Evolutionary conservation across 2,888 invertebrate genomes (phyloP), one percentile per base, ranked within the genome.

Genomic region (Tachina fera): DNA sequence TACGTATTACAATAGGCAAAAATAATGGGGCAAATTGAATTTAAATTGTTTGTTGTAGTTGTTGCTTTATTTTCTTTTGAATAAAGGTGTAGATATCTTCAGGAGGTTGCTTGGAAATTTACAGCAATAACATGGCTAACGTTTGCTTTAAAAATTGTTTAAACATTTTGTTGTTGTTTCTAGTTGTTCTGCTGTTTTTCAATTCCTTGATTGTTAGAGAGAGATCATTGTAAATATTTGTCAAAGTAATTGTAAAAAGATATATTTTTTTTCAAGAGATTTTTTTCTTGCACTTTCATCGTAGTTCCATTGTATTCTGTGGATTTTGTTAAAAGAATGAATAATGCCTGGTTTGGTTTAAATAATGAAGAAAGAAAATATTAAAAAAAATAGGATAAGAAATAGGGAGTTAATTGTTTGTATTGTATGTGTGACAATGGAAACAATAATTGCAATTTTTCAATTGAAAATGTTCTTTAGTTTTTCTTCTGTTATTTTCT

Each of bases 11-110:
- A 91, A 91, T 91, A 90, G 89, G 88, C 90, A 88, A 87, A 68
- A 88, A 91, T 91, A 91, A 91, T 90, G 89, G 90, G 86, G 89
- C 89, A 91, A 91, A 91, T 91, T 91, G 91, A 91, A 91, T 91
- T 91, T 91, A 90, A 91, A 91, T 91, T 91, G 91, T 89, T 89
- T 89, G 88, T 43, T 60, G 67, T 61, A 74, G 58, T 41, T 68
- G 47, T 67, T 47, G 51, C 31, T 53, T 9, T 16, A 9, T 39
- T 43, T 19, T 43, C 31, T 45, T 65, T 14, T 31, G 39, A 53
- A 47, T 22, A 78, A 39, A 39, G 65, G 49, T 60, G 70, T 49
- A 77, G 11, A 72, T 60, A 72, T 67, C 49, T 80, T 81, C 81
- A 85, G 81, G 81, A 75, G 79, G 79, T 79, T 79, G 63, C 72